Percentiles rank a stretch among this genome's conserved stretches.
These are phyloP conservation scores for Pandemis cinnamomeana DNA, from an alignment of 2,888 invertebrate genomes.

Conservation along the genomic window DNA sequence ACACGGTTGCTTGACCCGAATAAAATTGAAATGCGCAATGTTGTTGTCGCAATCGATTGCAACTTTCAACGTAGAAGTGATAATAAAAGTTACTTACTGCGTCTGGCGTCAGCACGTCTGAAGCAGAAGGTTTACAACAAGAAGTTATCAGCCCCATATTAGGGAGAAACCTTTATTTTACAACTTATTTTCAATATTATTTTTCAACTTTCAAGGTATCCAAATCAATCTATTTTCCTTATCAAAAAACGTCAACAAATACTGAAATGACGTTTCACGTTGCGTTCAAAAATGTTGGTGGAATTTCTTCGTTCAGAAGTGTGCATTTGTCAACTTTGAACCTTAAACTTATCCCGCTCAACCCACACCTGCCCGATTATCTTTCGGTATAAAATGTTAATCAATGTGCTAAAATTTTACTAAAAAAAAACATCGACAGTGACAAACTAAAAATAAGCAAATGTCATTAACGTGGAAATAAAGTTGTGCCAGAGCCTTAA, in stretches of 20 bases:
- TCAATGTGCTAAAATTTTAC: too few relatives aligned
- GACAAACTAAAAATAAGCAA: background rate
- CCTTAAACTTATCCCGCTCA: background rate
- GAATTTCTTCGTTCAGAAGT: slow-evolving; percentile 16
- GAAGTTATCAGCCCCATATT: slow-evolving; percentile 81
- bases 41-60: slow-evolving; percentile 38
- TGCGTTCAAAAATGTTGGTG: slow-evolving; percentile 42
- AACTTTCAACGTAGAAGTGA: slow-evolving; percentile 19
- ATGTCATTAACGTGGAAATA: background rate
- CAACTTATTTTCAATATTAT: slow-evolving; percentile 4
- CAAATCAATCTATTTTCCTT: slow-evolving; percentile 24
- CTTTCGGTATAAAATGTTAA: too few relatives aligned
- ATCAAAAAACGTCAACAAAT: slow-evolving; percentile 42
- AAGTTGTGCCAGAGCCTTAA: background rate
- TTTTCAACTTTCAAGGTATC: slow-evolving; percentile 19
- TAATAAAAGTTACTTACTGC: slow-evolving; percentile 71
- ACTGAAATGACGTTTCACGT: slow-evolving; percentile 33
- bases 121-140: slow-evolving; percentile 82
- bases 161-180: slow-evolving; percentile 40
- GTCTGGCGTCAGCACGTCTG: slow-evolving; percentile 85
- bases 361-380: too few relatives aligned
- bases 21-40: slow-evolving; percentile 1
- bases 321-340: background rate
- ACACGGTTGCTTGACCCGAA: background rate
- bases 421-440: too few relatives aligned